Evolutionary conservation across 2,797 vertebrate species (phyloP).

Genomic region (Amniataba percoides): DNA sequence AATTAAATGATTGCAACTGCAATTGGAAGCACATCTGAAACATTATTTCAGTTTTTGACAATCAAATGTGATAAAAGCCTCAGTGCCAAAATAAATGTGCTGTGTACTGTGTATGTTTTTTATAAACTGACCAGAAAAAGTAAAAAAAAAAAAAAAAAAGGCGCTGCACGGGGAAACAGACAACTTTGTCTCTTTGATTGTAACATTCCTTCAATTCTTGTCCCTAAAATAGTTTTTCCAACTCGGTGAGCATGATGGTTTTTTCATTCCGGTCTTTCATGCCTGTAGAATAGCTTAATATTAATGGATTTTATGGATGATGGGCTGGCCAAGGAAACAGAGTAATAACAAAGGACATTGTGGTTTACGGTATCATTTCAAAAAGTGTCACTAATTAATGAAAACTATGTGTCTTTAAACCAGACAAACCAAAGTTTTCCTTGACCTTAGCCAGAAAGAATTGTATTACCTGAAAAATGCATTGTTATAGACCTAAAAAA

Average conservation of each 20-base stretch:
- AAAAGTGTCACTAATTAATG: not conserved
- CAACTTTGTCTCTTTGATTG: conserved; percentile 28
- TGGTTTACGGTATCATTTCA: not conserved
- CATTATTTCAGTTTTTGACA: conserved; percentile 32
- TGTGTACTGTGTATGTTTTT: not conserved
- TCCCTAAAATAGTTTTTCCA: conserved; percentile 30
- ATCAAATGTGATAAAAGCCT: conserved; percentile 42
- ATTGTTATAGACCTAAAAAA: too few species aligned
- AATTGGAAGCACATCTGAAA: conserved; percentile 27
- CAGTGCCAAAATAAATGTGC: conserved; percentile 2
- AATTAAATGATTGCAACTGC: conserved; percentile 46
- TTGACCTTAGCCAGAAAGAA: not conserved
- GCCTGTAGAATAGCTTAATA: conserved; percentile 1
- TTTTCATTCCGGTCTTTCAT: not conserved
- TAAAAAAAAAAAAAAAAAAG: not conserved
- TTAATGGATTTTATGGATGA: conserved; percentile 10
- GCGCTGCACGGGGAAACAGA: not conserved
- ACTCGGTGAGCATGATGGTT: not conserved
- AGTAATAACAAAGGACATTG: not conserved
- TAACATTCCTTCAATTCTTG: conserved; percentile 5
- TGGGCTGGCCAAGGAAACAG: not conserved
- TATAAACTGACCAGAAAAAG: conserved; percentile 9
- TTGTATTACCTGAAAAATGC: not conserved
- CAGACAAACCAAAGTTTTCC: not conserved
- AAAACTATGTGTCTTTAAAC: too few species aligned